Conservation (phyloP, 2,113 vertebrate species). For the Hippolais icterina region DNA sequence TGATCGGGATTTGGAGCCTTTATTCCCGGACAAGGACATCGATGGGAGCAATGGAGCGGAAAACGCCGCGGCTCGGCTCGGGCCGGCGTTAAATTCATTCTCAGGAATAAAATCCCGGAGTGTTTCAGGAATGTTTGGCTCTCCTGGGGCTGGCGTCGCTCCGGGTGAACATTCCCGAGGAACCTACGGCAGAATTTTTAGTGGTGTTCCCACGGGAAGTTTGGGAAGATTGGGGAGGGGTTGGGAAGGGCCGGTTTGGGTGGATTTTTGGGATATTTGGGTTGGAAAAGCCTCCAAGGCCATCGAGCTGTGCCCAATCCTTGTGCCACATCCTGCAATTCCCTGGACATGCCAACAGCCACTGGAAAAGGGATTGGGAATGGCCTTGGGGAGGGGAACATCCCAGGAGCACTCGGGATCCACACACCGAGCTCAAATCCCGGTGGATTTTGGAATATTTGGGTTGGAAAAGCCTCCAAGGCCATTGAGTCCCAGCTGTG, state of each 20-base stretch:
- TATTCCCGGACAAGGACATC: too few species aligned
- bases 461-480: neutral
- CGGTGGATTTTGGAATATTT: too few species aligned
- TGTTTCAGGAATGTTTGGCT: neutral
- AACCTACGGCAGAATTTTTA: fast-evolving
- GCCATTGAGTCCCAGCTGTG: too few species aligned
- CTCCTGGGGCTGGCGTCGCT: fast-evolving
- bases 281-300: neutral
- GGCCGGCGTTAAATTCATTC: neutral
- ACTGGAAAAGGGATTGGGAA: neutral
- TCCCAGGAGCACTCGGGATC: too few species aligned
- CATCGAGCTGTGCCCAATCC: neutral
- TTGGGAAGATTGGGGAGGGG: neutral
- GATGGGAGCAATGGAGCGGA: neutral
- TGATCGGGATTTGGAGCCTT: neutral
- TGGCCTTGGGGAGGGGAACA: fast-evolving
- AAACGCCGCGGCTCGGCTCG: fast-evolving
- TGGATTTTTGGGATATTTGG: fast-evolving
- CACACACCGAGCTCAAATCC: neutral
- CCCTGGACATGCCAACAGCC: neutral
- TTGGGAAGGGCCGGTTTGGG: neutral
- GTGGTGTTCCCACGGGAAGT: fast-evolving
- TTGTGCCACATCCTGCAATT: neutral
- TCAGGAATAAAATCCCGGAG: fast-evolving
- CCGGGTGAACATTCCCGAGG: fast-evolving